Base-by-base conservation (phyloP, 2,797 vertebrate species). In the Premnoplex brunnescens region DNA sequence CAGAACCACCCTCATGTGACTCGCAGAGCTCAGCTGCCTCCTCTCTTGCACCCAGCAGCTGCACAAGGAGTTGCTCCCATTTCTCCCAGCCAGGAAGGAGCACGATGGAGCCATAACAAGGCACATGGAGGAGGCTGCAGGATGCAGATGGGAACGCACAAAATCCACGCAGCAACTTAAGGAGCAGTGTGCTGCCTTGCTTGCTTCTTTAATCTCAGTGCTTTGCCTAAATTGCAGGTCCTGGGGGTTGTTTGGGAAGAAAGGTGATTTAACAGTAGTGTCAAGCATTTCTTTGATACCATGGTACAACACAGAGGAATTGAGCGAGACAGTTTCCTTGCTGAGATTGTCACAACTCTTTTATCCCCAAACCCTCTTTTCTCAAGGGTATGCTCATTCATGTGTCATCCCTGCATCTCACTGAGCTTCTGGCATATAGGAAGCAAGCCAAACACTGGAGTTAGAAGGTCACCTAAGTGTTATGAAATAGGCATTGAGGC, bases 31-130 rank as follows among this genome's bases (percentile, higher is more conserved):
- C 85, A 68, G 39, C 27, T 58, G 62, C 54, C 32, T 32, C 66
- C 73, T 44, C 23, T 13, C 36, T 32, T 41, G 36, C 6, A 4
- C 46, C 32, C 36, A 14, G 80, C 59, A 46, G 8, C 12, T 12
- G 14, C 44, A 8, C 20, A 6, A 56, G 66, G 58, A 64, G 34
- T 11, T 0, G 0, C 66, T 58, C 36, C 1, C 32, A 1, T 64
- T 78, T 60, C 66, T 71, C 10, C 13, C 24, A 68, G n/a, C 73
- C 69, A 18, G 0, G 0, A 34, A 76, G n/a, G 16, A 55, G 44
- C 54, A 34, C 15, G 22, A 0, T 0, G 36, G 55, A 84, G 58
- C 37, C 10, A 0, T 8, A 49, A 15, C 24, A 21, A 44, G 69
- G 54, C 22, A 22, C 9, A 1, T 2, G 37, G 41, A 24, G 7